These are phyloP conservation scores for Habroteleia sp. DNA, from an alignment of 2,888 invertebrate species.

Conservation along the genomic window DNA sequence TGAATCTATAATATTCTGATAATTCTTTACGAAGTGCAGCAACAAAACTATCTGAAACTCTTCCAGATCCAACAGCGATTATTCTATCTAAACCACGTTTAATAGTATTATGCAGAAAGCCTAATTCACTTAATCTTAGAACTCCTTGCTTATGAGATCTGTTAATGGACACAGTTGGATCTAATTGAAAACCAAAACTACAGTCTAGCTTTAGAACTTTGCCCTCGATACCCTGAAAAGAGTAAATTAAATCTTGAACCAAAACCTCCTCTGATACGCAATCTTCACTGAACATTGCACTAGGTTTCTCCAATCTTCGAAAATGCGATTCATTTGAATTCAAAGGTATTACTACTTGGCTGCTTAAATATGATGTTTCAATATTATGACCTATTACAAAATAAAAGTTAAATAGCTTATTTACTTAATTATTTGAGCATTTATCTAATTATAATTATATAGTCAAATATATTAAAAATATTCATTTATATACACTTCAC, in stretches of 20 bases:
- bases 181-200: constrained; percentile 85
- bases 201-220: constrained; percentile 87
- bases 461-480: too few relatives aligned
- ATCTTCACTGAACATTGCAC: constrained; percentile 74
- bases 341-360: constrained; percentile 71
- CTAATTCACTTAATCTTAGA: constrained; percentile 90
- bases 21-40: constrained; percentile 92
- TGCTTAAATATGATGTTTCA: constrained; percentile 68
- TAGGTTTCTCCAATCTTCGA: constrained; percentile 65
- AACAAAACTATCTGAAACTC: constrained; percentile 93
- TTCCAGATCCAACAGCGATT: constrained; percentile 85
- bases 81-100: constrained; percentile 88
- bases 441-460: too few relatives aligned
- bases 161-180: constrained; percentile 82
- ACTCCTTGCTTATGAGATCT: constrained; percentile 85
- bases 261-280: constrained; percentile 82
- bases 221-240: constrained; percentile 94
- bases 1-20: constrained; percentile 92
- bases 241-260: constrained; percentile 90
- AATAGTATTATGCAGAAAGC: constrained; percentile 91
- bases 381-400: constrained; percentile 69
- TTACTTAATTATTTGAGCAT: too few relatives aligned
- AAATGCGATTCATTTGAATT: constrained; percentile 67
- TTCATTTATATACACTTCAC: too few relatives aligned
- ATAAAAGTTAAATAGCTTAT: neutral